phyloP scores from a whole-genome alignment of 2,888 invertebrate species.

The Meganola albula region DNA sequence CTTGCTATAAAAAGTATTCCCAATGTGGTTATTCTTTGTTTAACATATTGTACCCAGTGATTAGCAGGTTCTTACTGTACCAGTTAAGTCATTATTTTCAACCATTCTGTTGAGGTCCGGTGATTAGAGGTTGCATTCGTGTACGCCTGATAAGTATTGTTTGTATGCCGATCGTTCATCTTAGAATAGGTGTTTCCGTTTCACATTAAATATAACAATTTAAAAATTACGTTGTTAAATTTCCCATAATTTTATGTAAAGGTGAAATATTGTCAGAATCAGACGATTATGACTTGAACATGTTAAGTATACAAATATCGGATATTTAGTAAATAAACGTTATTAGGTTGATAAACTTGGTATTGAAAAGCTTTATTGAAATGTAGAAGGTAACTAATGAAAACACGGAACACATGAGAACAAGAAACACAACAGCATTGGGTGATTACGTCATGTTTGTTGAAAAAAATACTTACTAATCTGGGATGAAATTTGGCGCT shows the following conservation, averaged over 20 bases:
- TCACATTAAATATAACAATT: slow-evolving; percentile 8
- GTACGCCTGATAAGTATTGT: slow-evolving; percentile 11
- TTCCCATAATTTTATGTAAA: slow-evolving; percentile 6
- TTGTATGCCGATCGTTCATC: slow-evolving; percentile 8
- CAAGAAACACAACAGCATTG: no score
- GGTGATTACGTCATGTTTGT: no score
- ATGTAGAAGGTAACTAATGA: no score
- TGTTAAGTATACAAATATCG: no score
- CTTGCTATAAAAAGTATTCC: slow-evolving; percentile 19
- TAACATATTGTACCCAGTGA: slow-evolving; percentile 26
- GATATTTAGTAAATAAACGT: no score
- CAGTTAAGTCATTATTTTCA: slow-evolving; percentile 39
- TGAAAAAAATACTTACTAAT: no score
- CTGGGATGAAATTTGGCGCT: no score
- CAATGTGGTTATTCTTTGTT: slow-evolving; percentile 26
- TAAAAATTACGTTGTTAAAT: slow-evolving; percentile 8
- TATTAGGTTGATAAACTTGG: no score
- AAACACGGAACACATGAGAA: no score
- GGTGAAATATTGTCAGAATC: no score
- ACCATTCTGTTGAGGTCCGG: slow-evolving; percentile 16
- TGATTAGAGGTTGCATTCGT: slow-evolving; percentile 9
- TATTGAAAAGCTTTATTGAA: no score
- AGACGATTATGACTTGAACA: no score
- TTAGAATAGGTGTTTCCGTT: slow-evolving; percentile 13
- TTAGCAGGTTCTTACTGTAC: slow-evolving; percentile 32